Conservation (phyloP, 2,888 invertebrate species). For the Iphiclides podalirius region DNA sequence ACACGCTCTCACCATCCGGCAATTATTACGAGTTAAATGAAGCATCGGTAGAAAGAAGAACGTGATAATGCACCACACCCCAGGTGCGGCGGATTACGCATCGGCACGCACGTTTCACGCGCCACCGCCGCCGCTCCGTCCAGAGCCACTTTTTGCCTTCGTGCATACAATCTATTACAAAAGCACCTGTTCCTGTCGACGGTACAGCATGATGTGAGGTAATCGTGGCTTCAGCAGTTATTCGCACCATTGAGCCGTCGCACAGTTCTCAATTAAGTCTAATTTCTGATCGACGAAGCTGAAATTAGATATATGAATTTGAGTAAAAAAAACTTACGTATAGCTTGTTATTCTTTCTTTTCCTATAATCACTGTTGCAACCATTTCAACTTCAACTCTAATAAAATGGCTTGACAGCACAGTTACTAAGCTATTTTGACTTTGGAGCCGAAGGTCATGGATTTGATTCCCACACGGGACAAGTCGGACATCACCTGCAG, state of each 20-base stretch:
- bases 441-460: too few species aligned
- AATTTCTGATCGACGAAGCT: background rate
- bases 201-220: constrained; percentile 9
- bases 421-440: too few species aligned
- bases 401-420: too few species aligned
- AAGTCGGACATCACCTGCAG: too few species aligned
- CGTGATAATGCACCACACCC: constrained; percentile 14
- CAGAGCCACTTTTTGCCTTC: constrained; percentile 10
- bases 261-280: background rate
- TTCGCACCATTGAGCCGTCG: too few species aligned
- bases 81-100: constrained; percentile 16
- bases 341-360: too few species aligned
- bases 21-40: constrained; percentile 23
- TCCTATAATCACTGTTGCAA: too few species aligned
- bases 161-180: constrained; percentile 19
- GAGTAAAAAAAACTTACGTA: too few species aligned
- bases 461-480: too few species aligned
- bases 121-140: constrained; percentile 2
- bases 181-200: constrained; percentile 6
- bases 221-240: background rate
- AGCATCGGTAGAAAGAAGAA: constrained; percentile 17
- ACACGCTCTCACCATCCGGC: constrained; percentile 10
- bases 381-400: too few species aligned
- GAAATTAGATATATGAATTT: background rate
- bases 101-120: constrained; percentile 19